Evolutionary conservation across 2,797 vertebrate genomes (phyloP).

Genomic region (Tarsius wallacei): DNA sequence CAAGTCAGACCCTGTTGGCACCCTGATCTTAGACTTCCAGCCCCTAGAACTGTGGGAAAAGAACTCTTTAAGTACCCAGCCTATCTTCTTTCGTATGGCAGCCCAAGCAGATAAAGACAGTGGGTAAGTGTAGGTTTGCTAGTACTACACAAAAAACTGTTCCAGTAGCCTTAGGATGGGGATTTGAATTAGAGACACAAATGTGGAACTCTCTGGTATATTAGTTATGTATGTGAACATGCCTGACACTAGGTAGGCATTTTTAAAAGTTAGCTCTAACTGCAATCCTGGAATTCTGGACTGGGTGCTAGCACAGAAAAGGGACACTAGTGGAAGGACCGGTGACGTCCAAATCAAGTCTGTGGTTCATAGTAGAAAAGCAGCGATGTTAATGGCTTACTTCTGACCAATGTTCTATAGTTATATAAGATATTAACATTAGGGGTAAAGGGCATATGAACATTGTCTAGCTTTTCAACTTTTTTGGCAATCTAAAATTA

Average conservation of each 20-base stretch:
- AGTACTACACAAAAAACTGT: background rate
- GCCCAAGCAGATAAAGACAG: background rate
- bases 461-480: background rate
- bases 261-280: background rate
- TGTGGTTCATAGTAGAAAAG: background rate
- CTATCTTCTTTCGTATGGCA: too few species aligned
- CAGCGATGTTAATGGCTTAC: background rate
- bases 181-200: background rate
- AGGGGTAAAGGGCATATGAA: background rate
- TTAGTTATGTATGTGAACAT: fast-evolving
- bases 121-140: background rate
- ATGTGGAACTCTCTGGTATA: too few species aligned
- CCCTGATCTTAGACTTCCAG: background rate
- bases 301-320: background rate
- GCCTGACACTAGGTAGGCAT: background rate
- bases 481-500: background rate
- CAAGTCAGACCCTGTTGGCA: background rate
- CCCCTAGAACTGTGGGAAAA: background rate
- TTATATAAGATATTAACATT: background rate
- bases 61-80: background rate
- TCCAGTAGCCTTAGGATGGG: too few species aligned
- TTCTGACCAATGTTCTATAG: background rate
- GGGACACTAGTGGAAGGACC: background rate
- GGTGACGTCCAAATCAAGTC: background rate
- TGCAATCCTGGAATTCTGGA: background rate